These are phyloP conservation scores for Scrobipalpa costella DNA, from an alignment of 2,888 invertebrate species.

Conservation along the genomic window DNA sequence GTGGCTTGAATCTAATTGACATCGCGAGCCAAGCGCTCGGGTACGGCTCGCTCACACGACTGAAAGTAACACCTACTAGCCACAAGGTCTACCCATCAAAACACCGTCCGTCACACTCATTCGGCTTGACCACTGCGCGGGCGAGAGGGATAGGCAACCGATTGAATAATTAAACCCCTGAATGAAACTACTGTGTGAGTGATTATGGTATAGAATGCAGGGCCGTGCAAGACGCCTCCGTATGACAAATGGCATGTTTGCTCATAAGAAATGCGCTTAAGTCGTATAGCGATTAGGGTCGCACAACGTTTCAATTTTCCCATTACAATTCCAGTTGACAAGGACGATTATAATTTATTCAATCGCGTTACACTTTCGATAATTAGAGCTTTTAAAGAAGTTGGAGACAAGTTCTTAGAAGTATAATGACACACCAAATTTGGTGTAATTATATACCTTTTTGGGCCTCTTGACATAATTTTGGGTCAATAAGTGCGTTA, in stretches of 20 bases:
- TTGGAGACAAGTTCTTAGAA: slow-evolving; percentile 47
- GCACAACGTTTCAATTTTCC: slow-evolving; percentile 52
- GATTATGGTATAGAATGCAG: slow-evolving; percentile 64
- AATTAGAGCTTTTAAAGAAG: slow-evolving; percentile 61
- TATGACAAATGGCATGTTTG: slow-evolving; percentile 60
- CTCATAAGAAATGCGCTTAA: slow-evolving; percentile 48
- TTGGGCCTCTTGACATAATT: not conserved
- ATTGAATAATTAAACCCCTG: slow-evolving; percentile 73
- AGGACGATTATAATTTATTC: slow-evolving; percentile 60
- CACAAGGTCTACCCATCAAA: slow-evolving; percentile 37
- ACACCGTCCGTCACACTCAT: slow-evolving; percentile 46
- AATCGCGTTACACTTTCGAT: slow-evolving; percentile 51
- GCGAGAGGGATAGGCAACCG: slow-evolving; percentile 48
- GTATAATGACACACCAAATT: slow-evolving; percentile 41
- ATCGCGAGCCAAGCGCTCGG: slow-evolving; percentile 70
- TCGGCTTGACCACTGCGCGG: slow-evolving; percentile 28
- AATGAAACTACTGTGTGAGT: slow-evolving; percentile 59
- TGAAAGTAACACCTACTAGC: slow-evolving; percentile 45
- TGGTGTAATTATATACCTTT: slow-evolving; percentile 22
- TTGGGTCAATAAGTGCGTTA: not conserved
- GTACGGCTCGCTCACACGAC: slow-evolving; percentile 59
- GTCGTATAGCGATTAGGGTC: slow-evolving; percentile 58
- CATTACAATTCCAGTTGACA: slow-evolving; percentile 40
- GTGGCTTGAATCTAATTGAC: slow-evolving; percentile 64
- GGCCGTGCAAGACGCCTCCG: slow-evolving; percentile 49